Evolutionary conservation across 2,113 vertebrate species (phyloP).

Genomic region (Cygnus atratus): DNA sequence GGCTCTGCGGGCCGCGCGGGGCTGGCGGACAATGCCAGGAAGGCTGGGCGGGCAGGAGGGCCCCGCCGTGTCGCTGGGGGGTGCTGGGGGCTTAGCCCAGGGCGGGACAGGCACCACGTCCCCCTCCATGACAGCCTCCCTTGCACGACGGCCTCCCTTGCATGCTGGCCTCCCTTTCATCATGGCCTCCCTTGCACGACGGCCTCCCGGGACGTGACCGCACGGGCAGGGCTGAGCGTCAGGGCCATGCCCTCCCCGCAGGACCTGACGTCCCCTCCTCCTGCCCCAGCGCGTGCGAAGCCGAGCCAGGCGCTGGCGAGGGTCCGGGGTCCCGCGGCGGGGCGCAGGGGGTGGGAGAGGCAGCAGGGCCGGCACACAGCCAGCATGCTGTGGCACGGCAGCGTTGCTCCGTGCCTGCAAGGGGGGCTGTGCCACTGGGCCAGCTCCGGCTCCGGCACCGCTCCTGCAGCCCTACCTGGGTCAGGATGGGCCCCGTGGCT

Average conservation of each 20-base stretch:
- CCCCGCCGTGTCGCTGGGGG: neutral
- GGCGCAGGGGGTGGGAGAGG: neutral
- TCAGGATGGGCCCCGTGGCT: accelerated
- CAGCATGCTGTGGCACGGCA: accelerated
- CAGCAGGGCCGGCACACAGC: neutral
- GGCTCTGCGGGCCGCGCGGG: neutral
- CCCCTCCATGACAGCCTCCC: neutral
- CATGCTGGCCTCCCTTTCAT: neutral
- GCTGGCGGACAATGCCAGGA: neutral
- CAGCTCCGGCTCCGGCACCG: neutral
- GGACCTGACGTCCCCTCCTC: no score
- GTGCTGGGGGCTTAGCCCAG: neutral
- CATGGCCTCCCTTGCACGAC: accelerated
- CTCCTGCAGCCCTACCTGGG: neutral
- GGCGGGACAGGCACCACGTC: accelerated
- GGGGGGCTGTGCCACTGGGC: no score
- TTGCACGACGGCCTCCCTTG: neutral
- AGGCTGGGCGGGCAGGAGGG: accelerated
- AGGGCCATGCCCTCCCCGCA: no score
- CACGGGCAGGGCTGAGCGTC: no score
- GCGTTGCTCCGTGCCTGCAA: no score
- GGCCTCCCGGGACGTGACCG: neutral
- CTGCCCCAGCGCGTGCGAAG: no score
- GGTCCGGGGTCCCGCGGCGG: no score
- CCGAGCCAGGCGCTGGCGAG: no score